A percentile compares a stretch with the other conserved stretches of the same genome.
These are phyloP conservation scores for Rafetus swinhoei DNA, from an alignment of 2,113 vertebrate species.

Conservation along the genomic window DNA sequence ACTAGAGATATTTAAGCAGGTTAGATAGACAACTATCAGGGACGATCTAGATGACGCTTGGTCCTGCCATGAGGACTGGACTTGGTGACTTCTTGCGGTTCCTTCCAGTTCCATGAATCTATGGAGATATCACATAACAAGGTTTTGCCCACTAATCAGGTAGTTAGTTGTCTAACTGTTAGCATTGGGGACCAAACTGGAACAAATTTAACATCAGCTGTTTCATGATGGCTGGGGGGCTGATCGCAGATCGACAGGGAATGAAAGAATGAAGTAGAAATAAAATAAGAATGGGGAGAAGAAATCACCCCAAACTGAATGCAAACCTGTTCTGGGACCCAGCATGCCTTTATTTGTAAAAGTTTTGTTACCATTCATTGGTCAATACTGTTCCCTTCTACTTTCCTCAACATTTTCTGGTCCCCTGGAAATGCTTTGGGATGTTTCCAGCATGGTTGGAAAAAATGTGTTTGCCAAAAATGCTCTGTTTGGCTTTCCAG, in stretches of 20 bases:
- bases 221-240: neutral
- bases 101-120: too few relatives aligned
- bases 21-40: too few relatives aligned
- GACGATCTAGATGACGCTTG: too few relatives aligned
- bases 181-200: neutral
- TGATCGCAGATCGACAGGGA: neutral
- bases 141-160: neutral
- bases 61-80: too few relatives aligned
- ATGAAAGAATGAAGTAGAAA: neutral
- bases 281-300: neutral
- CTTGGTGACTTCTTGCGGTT: too few relatives aligned
- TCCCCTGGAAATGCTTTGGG: neutral
- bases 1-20: too few relatives aligned
- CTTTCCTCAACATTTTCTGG: neutral
- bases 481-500: neutral
- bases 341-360: neutral
- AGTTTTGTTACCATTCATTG: neutral
- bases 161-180: neutral
- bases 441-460: neutral
- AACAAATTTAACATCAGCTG: neutral
- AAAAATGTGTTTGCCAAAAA: neutral
- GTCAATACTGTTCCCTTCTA: neutral
- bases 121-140: neutral
- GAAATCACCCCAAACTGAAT: neutral
- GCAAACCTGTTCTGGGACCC: neutral